Evolutionary conservation across 2,888 invertebrate genomes (phyloP).

Genomic region (Dusona sp.): DNA sequence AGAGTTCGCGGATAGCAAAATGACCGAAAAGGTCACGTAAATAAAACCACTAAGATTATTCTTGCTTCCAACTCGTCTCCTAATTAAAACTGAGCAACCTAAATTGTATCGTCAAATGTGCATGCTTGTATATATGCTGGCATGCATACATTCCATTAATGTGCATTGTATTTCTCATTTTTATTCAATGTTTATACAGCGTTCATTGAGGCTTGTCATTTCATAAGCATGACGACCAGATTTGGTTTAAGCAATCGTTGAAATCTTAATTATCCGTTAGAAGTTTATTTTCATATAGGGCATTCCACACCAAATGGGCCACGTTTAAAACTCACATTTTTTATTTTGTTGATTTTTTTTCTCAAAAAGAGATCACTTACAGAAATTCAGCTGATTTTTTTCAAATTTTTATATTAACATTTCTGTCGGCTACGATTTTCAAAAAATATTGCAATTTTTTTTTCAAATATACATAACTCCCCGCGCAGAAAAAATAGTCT

Average conservation of each 20-base stretch:
- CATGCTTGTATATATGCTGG: background rate
- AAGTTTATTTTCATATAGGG: no score
- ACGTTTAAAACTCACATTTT: no score
- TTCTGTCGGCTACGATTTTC: no score
- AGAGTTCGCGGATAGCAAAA: constrained; percentile 5
- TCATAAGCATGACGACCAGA: constrained; percentile 38
- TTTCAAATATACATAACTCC: no score
- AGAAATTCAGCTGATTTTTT: no score
- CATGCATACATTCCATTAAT: background rate
- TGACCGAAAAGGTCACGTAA: constrained; percentile 16
- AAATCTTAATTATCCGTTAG: constrained; percentile 39
- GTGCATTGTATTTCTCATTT: constrained; percentile 13
- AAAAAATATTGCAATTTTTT: no score
- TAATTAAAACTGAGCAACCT: constrained; percentile 42
- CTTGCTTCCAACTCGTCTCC: constrained; percentile 23
- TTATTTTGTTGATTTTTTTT: no score
- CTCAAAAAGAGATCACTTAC: no score
- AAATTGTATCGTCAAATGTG: constrained; percentile 23
- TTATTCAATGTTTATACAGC: constrained; percentile 19
- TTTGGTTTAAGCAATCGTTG: constrained; percentile 26
- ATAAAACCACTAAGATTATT: constrained; percentile 15
- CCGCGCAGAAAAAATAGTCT: no score
- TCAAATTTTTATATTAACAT: no score
- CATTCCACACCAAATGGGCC: no score
- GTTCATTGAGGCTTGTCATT: constrained; percentile 42